phyloP scores from a whole-genome alignment of 2,113 vertebrate genomes.

The Stigmatopora nigra region DNA sequence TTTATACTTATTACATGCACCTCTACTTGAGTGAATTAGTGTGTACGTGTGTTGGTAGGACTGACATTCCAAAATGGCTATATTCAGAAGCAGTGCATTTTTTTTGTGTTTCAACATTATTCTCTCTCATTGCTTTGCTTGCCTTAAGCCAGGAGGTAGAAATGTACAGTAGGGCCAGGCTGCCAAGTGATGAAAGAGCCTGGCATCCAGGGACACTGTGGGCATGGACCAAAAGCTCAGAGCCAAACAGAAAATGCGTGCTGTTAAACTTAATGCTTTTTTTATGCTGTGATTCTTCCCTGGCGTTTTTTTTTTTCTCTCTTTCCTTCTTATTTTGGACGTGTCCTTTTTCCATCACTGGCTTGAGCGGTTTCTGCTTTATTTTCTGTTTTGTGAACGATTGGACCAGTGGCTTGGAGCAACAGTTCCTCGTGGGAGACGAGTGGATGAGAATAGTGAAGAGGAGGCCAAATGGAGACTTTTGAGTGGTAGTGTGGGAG shows the following conservation, averaged over 20 bases:
- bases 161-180: slow-evolving; percentile 65
- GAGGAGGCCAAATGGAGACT: slow-evolving; percentile 48
- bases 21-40: too few relatives aligned
- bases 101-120: slow-evolving; percentile 56
- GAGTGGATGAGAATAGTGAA: slow-evolving; percentile 53
- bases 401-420: slow-evolving; percentile 62
- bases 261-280: slow-evolving; percentile 69
- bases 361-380: slow-evolving; percentile 39
- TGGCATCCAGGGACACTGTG: slow-evolving; percentile 69
- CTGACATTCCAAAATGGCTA: too few relatives aligned
- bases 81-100: slow-evolving; percentile 12
- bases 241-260: slow-evolving; percentile 69
- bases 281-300: slow-evolving; percentile 51
- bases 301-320: slow-evolving; percentile 43
- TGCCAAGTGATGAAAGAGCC: slow-evolving; percentile 74
- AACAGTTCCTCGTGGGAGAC: slow-evolving; percentile 58
- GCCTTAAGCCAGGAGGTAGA: slow-evolving; percentile 72
- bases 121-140: slow-evolving; percentile 51
- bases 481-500: slow-evolving; percentile 29
- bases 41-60: too few relatives aligned
- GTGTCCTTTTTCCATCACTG: slow-evolving; percentile 60
- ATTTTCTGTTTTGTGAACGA: slow-evolving; percentile 40
- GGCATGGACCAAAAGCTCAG: slow-evolving; percentile 66
- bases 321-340: background rate
- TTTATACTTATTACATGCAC: too few relatives aligned